Conservation (phyloP, 1,140 invertebrate species). For the Gonioctena quinquepunctata region DNA sequence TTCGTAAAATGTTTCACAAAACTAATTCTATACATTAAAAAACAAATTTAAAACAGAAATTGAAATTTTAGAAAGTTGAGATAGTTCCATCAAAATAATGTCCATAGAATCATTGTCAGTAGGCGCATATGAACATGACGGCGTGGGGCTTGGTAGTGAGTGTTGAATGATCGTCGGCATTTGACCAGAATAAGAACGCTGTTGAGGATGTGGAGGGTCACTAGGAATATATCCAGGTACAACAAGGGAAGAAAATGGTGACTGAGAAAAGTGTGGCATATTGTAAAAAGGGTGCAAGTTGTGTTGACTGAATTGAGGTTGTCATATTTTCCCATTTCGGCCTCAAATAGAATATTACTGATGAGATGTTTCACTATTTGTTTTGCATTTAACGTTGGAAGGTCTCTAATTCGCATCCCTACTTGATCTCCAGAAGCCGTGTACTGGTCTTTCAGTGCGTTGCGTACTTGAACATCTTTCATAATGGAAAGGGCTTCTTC, state of each 20-base stretch:
- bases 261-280: no score
- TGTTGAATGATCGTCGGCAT: not conserved
- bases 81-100: not conserved
- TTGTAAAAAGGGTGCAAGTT: not conserved
- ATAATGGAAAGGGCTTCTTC: conserved; percentile 1
- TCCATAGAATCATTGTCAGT: not conserved
- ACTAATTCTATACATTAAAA: no score
- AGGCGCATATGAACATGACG: not conserved
- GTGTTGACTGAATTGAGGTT: not conserved
- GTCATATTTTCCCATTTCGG: not conserved
- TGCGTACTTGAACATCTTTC: not conserved
- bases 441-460: not conserved
- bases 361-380: not conserved
- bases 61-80: not conserved
- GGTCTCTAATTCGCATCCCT: not conserved
- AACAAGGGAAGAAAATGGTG: no score
- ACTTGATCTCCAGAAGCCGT: not conserved
- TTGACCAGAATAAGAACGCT: no score
- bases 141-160: not conserved
- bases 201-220: no score
- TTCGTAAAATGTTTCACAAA: no score
- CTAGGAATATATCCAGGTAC: no score
- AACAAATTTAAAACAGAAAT: not conserved
- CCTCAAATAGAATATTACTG: not conserved
- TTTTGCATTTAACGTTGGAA: not conserved